phyloP scores from a whole-genome alignment of 2,113 vertebrate genomes.

The Phyllostomus discolor region DNA sequence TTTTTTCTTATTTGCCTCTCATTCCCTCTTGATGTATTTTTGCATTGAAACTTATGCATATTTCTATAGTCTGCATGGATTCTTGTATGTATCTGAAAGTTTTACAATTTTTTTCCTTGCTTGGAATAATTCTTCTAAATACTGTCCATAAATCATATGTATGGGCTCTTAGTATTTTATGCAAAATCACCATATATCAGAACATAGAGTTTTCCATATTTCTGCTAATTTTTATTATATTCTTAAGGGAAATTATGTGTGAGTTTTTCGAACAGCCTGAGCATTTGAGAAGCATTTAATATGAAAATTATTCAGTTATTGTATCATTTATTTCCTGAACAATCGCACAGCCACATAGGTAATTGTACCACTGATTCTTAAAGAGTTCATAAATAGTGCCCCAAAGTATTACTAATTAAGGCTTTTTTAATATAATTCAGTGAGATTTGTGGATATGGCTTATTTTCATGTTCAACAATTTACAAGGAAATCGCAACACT shows the following conservation, averaged over 20 bases:
- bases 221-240: slow-evolving; percentile 21
- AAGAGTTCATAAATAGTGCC: slow-evolving; percentile 4
- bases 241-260: neutral
- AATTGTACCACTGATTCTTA: slow-evolving; percentile 23
- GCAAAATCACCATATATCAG: neutral
- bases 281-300: slow-evolving; percentile 27
- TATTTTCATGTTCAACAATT: neutral
- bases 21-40: neutral
- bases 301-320: slow-evolving; percentile 10
- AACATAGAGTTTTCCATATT: slow-evolving; percentile 9
- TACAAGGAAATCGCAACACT: neutral
- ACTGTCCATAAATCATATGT: neutral
- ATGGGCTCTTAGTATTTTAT: neutral
- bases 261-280: neutral
- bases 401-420: slow-evolving; percentile 35
- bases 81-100: neutral
- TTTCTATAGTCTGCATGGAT: neutral
- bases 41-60: neutral
- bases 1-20: neutral
- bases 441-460: neutral
- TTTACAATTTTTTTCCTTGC: neutral
- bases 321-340: slow-evolving; percentile 23
- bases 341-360: neutral
- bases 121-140: neutral
- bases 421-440: slow-evolving; percentile 8